Percentiles rank a stretch among this genome's conserved stretches.
These are phyloP conservation scores for Brenthis daphne DNA, from an alignment of 2,888 invertebrate genomes.

Conservation along the genomic window DNA sequence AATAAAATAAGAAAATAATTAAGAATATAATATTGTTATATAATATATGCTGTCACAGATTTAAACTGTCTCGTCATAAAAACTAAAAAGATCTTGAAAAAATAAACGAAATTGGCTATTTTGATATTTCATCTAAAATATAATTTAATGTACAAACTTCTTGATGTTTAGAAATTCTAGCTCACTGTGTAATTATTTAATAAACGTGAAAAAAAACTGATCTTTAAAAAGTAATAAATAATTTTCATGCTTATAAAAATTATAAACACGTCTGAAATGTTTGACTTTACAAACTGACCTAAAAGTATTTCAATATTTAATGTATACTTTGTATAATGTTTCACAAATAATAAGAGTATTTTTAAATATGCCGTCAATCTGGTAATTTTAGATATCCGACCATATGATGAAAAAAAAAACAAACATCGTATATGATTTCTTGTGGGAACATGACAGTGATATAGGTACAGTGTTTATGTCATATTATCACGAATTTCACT, in stretches of 20 bases:
- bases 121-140: too few species aligned
- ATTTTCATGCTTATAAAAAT: slow-evolving; percentile 12
- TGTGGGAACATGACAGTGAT: too few species aligned
- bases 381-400: not conserved
- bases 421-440: too few species aligned
- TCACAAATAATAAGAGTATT: slow-evolving; percentile 6
- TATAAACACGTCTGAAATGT: slow-evolving; percentile 8
- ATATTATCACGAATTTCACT: too few species aligned
- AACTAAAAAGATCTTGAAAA: too few species aligned
- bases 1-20: too few species aligned
- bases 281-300: slow-evolving; percentile 13
- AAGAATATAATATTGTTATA: too few species aligned
- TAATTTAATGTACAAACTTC: not conserved
- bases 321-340: slow-evolving; percentile 16
- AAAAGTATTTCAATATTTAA: slow-evolving; percentile 12
- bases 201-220: not conserved
- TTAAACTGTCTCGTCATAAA: too few species aligned
- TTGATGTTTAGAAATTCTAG: not conserved
- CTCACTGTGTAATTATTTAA: not conserved
- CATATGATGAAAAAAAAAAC: not conserved
- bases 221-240: slow-evolving; percentile 5
- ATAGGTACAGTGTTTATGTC: too few species aligned
- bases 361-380: not conserved
- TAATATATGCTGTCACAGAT: too few species aligned
- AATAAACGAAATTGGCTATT: too few species aligned